Base-by-base conservation (phyloP, 2,888 invertebrate genomes). In the Ophioninae sp. region DNA sequence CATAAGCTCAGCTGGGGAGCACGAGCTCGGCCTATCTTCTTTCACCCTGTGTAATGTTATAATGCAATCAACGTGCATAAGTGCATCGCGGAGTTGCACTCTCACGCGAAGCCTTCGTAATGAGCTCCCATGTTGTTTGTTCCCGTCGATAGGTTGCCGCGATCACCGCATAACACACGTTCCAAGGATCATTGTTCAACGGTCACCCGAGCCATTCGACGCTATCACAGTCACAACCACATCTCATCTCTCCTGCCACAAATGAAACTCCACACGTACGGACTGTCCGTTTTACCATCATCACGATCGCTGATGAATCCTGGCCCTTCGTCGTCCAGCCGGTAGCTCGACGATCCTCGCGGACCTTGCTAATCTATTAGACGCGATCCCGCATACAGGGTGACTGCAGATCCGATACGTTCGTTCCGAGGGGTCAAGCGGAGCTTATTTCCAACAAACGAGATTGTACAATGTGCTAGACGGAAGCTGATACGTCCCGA, bases 51-150 rank as follows among this genome's bases (percentile, higher is more conserved):
- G 79, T 84, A 87, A 89, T 90, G 90, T 91, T 92, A 91, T 90
- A 91, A 91, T 89, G 91, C 90, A 91, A 91, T 91, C 90, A 90
- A 87, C 51, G 88, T 88, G 80, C 77, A 88, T 89, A 89, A 89
- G 88, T 89, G 83, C 79, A 77, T 3, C 76, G 68, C 63, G 65
- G 68, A 88, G 89, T 88, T 87, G 89, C 88, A 87, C 90, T 80
- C 72, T 90, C 89, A 89, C 90, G 90, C 89, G 88, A 90, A 87
- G 88, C 20, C 59, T 87, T 87, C 87, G 86, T 92, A 92, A 92
- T 91, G 92, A 92, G 92, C 91, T 90, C 85, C 88, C 90, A 89
- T 91, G 92, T 51, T 51, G 51, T 91, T 90, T 86, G 87, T 89
- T 87, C 30, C 30, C 86, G 85, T 81, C 85, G 86, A 85, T 88